Conservation (phyloP, 1,140 invertebrate genomes). For the Caenorhabditis inopinata region DNA sequence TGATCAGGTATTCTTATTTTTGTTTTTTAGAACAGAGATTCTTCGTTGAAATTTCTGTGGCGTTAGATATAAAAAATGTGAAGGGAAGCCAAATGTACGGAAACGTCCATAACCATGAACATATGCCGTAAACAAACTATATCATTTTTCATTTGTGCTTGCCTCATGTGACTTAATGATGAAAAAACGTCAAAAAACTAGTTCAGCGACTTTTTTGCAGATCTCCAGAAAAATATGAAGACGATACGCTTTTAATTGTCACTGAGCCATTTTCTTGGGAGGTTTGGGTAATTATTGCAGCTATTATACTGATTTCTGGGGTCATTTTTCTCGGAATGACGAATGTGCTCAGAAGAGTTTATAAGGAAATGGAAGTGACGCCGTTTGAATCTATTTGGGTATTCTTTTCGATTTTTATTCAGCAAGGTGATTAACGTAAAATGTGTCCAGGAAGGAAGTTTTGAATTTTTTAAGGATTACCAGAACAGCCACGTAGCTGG, state of each 20-base stretch:
- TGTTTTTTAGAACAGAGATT: no score
- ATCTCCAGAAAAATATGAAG: conserved; percentile 49
- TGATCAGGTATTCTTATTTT: conserved; percentile 36
- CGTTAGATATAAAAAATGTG: no score
- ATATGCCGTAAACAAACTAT: no score
- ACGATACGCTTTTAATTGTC: conserved; percentile 49
- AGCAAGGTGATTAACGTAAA: no score
- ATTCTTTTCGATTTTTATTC: conserved; percentile 51
- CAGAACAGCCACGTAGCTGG: conserved; percentile 47
- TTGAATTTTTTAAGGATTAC: conserved; percentile 45
- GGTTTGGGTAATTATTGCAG: conserved; percentile 37
- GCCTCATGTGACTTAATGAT: no score
- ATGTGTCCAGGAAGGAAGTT: not conserved
- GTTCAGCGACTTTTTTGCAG: not conserved
- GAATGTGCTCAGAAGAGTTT: conserved; percentile 13
- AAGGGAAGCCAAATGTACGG: no score
- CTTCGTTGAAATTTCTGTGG: no score
- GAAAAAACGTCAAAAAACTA: not conserved
- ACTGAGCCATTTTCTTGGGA: conserved; percentile 46
- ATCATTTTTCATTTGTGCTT: no score
- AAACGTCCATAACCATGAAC: no score
- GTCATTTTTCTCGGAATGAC: conserved; percentile 26
- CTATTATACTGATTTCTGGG: conserved; percentile 31
- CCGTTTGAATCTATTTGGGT: conserved; percentile 46
- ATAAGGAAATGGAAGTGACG: conserved; percentile 15